phyloP scores from a whole-genome alignment of 2,113 vertebrate genomes.

The Anhinga anhinga region DNA sequence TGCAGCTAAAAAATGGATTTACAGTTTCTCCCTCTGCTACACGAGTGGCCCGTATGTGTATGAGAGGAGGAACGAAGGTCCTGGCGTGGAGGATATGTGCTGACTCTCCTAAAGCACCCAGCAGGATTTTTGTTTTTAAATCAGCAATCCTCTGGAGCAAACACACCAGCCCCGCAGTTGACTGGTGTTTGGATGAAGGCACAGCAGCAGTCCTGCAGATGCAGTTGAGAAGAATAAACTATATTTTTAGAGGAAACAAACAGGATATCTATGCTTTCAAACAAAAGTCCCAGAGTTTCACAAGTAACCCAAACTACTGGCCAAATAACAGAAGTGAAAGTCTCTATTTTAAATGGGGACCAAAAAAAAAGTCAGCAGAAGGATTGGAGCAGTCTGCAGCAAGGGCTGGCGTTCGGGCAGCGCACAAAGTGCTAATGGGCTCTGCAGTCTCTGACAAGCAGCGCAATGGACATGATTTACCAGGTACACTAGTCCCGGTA shows the following conservation, averaged over 20 bases:
- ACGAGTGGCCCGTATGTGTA: background rate
- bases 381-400: background rate
- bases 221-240: background rate
- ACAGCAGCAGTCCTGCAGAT: background rate
- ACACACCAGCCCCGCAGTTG: background rate
- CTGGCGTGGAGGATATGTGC: background rate
- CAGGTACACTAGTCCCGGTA: rapidly evolving
- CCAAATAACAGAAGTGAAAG: constrained; percentile 13
- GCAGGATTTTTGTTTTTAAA: background rate
- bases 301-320: background rate
- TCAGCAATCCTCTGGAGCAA: background rate
- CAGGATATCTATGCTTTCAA: background rate
- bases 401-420: background rate
- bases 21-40: rapidly evolving
- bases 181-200: background rate
- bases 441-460: background rate
- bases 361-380: background rate
- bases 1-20: background rate
- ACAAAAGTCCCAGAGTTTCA: background rate
- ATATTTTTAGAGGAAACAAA: background rate
- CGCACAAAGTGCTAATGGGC: background rate
- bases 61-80: background rate
- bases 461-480: rapidly evolving
- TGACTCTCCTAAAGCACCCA: background rate
- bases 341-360: background rate